phyloP scores from a whole-genome alignment of 1,140 invertebrate genomes.

The Halotydeus destructor region DNA sequence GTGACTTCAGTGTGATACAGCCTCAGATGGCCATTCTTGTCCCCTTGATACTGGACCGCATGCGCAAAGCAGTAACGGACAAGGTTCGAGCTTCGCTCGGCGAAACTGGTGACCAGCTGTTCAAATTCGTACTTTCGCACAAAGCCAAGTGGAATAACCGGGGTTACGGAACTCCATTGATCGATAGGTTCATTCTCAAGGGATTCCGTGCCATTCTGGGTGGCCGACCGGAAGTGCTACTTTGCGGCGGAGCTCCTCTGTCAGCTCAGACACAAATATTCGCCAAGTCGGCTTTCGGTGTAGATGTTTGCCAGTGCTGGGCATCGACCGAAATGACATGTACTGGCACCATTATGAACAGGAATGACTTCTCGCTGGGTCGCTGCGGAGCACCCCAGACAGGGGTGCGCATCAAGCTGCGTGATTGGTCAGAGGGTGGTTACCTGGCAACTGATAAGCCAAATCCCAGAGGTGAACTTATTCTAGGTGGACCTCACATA shows the following conservation, averaged over 20 bases:
- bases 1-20: slow-evolving; percentile 68
- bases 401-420: slow-evolving; percentile 45
- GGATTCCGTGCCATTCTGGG: slow-evolving; percentile 58
- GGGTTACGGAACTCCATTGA: slow-evolving; percentile 26
- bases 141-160: slow-evolving; percentile 42
- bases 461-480: slow-evolving; percentile 71
- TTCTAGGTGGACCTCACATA: slow-evolving; percentile 72
- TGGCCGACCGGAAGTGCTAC: slow-evolving; percentile 58
- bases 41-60: slow-evolving; percentile 39
- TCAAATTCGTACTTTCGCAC: slow-evolving; percentile 78
- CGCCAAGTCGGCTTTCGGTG: slow-evolving; percentile 14
- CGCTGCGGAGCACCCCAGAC: slow-evolving; percentile 70
- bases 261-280: slow-evolving; percentile 33
- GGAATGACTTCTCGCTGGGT: slow-evolving; percentile 45
- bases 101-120: slow-evolving; percentile 48
- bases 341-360: slow-evolving; percentile 23
- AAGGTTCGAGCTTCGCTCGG: slow-evolving; percentile 48
- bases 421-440: slow-evolving; percentile 22
- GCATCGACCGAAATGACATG: slow-evolving; percentile 14
- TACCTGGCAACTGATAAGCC: slow-evolving; percentile 76
- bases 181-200: slow-evolving; percentile 36
- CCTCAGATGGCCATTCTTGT: slow-evolving; percentile 89
- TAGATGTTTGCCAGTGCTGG: slow-evolving; percentile 13
- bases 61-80: slow-evolving; percentile 85
- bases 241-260: slow-evolving; percentile 79